Conservation (phyloP, 2,797 vertebrate genomes). For the Labeo calbasu region DNA sequence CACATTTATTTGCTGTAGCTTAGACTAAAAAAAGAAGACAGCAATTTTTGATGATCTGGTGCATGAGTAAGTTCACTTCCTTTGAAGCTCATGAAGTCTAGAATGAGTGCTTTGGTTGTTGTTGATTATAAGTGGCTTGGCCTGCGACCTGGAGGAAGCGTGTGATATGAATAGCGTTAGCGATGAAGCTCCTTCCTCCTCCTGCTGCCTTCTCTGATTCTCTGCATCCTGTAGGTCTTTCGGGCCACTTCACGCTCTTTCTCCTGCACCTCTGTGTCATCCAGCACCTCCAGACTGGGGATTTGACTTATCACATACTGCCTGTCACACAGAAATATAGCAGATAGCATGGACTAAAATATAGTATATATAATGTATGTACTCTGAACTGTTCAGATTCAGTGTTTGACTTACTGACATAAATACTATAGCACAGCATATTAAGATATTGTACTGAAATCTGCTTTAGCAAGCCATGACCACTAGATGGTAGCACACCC, state of each 20-base stretch:
- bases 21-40: too few relatives aligned
- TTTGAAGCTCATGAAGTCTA: conserved; percentile 7
- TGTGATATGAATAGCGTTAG: conserved; percentile 44
- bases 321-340: conserved; percentile 58
- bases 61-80: neutral
- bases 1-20: conserved; percentile 6
- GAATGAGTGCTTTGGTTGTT: neutral
- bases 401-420: neutral
- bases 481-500: conserved; percentile 36
- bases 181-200: conserved; percentile 68
- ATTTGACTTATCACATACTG: conserved; percentile 83
- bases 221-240: conserved; percentile 75
- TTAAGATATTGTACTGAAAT: neutral
- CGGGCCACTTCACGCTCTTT: conserved; percentile 74
- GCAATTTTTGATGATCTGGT: neutral
- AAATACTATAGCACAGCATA: neutral
- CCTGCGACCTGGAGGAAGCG: neutral
- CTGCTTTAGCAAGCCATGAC: conserved; percentile 6
- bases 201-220: conserved; percentile 61
- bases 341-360: neutral
- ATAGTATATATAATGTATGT: neutral
- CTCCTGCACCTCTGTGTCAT: conserved; percentile 79
- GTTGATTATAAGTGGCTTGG: neutral
- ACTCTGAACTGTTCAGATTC: neutral
- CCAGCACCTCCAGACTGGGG: conserved; percentile 76